phyloP scores from a whole-genome alignment of 2,888 invertebrate genomes.

The Eupsilia transversa region DNA sequence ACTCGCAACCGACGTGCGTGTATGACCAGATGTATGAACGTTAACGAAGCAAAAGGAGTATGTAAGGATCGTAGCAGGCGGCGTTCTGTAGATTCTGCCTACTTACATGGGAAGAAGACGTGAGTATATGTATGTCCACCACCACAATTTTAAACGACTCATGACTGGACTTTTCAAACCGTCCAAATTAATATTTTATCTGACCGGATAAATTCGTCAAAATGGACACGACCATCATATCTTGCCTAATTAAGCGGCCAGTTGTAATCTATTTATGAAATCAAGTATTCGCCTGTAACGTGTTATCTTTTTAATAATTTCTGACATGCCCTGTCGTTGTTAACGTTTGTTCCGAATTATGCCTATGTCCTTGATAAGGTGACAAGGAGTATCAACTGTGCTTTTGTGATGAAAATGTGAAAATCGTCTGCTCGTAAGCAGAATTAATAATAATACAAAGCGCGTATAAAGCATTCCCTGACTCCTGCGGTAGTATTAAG shows the following conservation, averaged over 20 bases:
- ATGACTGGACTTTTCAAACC: background rate
- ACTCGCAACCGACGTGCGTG: no score
- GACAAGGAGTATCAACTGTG: background rate
- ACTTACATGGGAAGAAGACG: background rate
- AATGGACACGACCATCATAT: constrained; percentile 16
- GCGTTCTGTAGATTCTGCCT: background rate
- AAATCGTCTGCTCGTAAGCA: background rate
- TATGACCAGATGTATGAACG: no score
- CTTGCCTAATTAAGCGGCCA: background rate
- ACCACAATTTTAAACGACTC: background rate
- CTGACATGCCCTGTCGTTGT: constrained; percentile 13
- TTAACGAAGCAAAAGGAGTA: no score
- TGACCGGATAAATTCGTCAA: background rate
- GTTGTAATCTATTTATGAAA: constrained; percentile 29
- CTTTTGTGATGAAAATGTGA: background rate
- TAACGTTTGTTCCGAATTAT: constrained; percentile 5
- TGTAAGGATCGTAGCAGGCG: no score
- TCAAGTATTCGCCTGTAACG: constrained; percentile 14
- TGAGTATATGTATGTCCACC: background rate
- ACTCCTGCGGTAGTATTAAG: no score
- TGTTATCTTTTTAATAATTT: constrained; percentile 47
- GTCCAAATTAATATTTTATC: background rate
- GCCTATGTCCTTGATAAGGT: background rate
- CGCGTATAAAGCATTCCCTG: no score
- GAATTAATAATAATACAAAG: no score